phyloP scores from a whole-genome alignment of 2,888 invertebrate genomes.

The Brachypterus glaber region DNA sequence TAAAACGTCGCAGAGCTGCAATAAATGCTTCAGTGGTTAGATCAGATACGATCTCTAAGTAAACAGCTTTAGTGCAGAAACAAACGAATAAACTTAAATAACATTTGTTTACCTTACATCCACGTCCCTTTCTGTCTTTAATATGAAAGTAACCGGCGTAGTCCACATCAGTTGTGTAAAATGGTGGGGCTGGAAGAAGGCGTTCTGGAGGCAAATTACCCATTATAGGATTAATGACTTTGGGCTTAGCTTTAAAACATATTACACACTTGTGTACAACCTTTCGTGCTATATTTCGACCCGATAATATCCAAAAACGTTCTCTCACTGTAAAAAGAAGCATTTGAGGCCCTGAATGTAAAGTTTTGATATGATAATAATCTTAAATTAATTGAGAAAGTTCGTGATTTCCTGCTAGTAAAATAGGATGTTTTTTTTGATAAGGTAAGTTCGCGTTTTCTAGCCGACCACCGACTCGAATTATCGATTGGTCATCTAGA shows the following conservation, averaged over 20 bases:
- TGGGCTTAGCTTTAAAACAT: no score
- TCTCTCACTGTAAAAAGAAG: not conserved
- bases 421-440: not conserved
- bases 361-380: not conserved
- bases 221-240: no score
- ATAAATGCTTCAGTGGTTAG: slow-evolving; percentile 28
- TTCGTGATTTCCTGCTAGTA: not conserved
- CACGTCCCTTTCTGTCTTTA: slow-evolving; percentile 11
- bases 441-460: not conserved
- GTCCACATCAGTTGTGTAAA: no score
- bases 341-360: slow-evolving; percentile 1
- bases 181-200: slow-evolving; percentile 2
- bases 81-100: slow-evolving; percentile 29
- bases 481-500: not conserved
- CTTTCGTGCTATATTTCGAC: no score
- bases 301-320: slow-evolving; percentile 1
- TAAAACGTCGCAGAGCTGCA: slow-evolving; percentile 27
- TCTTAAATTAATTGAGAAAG: slow-evolving; percentile 1
- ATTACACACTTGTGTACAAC: slow-evolving; percentile 15
- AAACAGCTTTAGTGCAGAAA: slow-evolving; percentile 27
- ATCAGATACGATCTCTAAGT: slow-evolving; percentile 29
- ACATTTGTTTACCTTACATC: slow-evolving; percentile 13
- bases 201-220: slow-evolving; percentile 1
- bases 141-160: slow-evolving; percentile 18
- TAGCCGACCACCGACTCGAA: slow-evolving; percentile 1